Percentiles rank a stretch among this genome's conserved stretches.
phyloP scores from a whole-genome alignment of 2,797 vertebrate genomes.

The Sebastolobus alascanus region DNA sequence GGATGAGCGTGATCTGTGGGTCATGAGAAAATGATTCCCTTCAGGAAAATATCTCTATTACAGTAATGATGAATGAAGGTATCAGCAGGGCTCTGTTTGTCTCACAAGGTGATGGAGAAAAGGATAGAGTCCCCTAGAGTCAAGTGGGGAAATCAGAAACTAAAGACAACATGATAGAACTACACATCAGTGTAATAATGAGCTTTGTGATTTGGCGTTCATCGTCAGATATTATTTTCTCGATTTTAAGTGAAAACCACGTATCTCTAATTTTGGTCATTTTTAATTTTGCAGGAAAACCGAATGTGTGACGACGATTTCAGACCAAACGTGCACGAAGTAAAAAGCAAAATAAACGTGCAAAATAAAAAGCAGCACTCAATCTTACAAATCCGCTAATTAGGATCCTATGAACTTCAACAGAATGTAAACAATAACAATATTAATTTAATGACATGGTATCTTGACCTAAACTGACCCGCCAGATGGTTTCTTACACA shows the following conservation, averaged over 20 bases:
- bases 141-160: slow-evolving; percentile 8
- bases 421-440: background rate
- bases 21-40: slow-evolving; percentile 59
- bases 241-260: background rate
- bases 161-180: background rate
- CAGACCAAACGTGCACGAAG: background rate
- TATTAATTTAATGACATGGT: background rate
- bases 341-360: no score
- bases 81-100: slow-evolving; percentile 31
- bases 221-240: background rate
- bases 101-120: slow-evolving; percentile 18
- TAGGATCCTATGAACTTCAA: background rate
- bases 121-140: background rate
- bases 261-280: background rate
- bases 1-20: slow-evolving; percentile 47
- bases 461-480: background rate
- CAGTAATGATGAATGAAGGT: slow-evolving; percentile 37
- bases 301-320: background rate
- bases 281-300: background rate
- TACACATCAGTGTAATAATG: background rate
- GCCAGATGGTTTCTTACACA: background rate
- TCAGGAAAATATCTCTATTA: slow-evolving; percentile 19
- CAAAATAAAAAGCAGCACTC: background rate
- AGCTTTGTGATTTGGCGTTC: background rate
- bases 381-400: background rate